Conservation (phyloP, 1,140 invertebrate genomes). For the Eriocheir sinensis region DNA sequence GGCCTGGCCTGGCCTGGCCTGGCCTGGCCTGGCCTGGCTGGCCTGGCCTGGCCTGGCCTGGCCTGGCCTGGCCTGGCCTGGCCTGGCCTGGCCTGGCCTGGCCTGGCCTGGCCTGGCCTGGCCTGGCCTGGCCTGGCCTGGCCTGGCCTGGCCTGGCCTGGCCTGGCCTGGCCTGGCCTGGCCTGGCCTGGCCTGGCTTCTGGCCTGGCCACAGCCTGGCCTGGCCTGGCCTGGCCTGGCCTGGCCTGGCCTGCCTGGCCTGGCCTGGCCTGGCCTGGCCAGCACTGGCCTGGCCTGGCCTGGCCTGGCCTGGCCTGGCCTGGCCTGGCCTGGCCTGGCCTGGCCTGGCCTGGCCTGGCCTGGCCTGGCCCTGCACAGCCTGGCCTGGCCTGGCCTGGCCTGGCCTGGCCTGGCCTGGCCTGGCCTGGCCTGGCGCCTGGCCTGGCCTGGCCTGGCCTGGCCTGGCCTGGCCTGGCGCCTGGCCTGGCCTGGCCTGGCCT, state of each 20-base stretch:
- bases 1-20: too few species aligned
- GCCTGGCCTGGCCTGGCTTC: conserved; percentile 50
- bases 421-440: conserved; percentile 62
- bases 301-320: conserved; percentile 66
- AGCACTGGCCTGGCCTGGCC: conserved; percentile 44
- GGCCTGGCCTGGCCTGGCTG: too few species aligned
- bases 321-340: conserved; percentile 46
- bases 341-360: conserved; percentile 77
- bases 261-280: conserved; percentile 49
- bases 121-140: conserved; percentile 64
- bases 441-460: conserved; percentile 45
- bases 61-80: too few species aligned
- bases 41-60: too few species aligned
- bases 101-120: conserved; percentile 37
- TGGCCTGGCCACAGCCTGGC: conserved; percentile 40
- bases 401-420: conserved; percentile 63
- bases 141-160: conserved; percentile 52
- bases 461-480: conserved; percentile 53
- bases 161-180: conserved; percentile 49
- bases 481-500: conserved; percentile 67
- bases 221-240: conserved; percentile 49
- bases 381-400: conserved; percentile 66
- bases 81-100: too few species aligned
- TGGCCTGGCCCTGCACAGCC: conserved; percentile 76
- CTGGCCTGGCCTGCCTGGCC: conserved; percentile 61